These are phyloP conservation scores for Hydrochoerus hydrochaeris DNA, from an alignment of 2,113 vertebrate genomes.

Conservation along the genomic window DNA sequence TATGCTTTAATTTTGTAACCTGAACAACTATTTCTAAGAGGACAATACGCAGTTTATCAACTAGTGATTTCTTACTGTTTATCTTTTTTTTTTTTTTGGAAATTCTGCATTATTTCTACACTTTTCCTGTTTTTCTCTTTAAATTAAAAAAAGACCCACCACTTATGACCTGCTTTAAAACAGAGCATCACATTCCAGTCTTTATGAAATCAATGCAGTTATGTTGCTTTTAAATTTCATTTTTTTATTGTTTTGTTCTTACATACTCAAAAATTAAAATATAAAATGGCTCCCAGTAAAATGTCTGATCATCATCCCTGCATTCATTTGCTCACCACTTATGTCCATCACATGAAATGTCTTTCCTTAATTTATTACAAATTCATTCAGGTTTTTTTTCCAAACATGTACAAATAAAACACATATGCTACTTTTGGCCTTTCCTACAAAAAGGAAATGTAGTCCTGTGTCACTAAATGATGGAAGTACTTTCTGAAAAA, in stretches of 20 bases:
- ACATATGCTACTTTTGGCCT: background rate
- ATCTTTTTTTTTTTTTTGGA: no score
- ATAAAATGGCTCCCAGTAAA: background rate
- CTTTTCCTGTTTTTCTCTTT: no score
- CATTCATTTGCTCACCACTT: background rate
- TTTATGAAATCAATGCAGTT: background rate
- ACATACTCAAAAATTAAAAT: background rate
- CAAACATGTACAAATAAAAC: background rate
- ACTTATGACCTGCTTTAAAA: background rate
- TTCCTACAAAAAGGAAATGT: background rate
- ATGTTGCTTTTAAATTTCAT: background rate
- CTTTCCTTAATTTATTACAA: slow-evolving; percentile 6
- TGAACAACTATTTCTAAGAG: no score
- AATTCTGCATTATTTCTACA: no score
- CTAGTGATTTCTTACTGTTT: no score
- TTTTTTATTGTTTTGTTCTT: slow-evolving; percentile 3
- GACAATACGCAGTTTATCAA: no score
- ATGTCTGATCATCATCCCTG: background rate
- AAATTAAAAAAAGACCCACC: no score
- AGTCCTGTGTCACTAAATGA: background rate
- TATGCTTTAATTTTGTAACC: no score
- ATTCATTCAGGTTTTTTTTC: background rate
- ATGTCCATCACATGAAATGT: background rate
- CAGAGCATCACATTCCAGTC: background rate
- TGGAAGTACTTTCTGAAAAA: background rate